phyloP scores from a whole-genome alignment of 2,113 vertebrate species.

The Malurus cyaneus region DNA sequence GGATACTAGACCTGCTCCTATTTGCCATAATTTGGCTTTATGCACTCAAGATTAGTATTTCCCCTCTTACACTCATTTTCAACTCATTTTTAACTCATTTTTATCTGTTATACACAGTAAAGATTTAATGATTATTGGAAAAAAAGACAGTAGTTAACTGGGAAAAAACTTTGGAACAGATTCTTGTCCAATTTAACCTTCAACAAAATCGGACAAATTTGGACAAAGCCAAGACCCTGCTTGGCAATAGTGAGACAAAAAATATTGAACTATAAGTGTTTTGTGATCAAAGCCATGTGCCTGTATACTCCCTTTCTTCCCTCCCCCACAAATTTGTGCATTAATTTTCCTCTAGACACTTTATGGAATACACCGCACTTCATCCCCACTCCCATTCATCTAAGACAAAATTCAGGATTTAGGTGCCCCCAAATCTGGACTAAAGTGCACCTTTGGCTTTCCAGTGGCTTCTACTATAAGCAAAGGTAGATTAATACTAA shows the following conservation, averaged over 20 bases:
- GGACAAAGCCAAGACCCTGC: neutral
- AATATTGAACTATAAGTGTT: neutral
- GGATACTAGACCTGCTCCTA: neutral
- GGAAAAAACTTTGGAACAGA: neutral
- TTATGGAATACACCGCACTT: neutral
- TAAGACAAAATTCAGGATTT: neutral
- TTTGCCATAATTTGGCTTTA: neutral
- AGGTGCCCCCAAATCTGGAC: neutral
- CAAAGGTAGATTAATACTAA: neutral
- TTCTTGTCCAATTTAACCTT: neutral
- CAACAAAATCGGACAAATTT: neutral
- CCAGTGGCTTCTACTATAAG: neutral
- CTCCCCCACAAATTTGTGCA: neutral
- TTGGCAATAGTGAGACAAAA: neutral
- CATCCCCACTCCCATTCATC: neutral
- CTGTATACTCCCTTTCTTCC: neutral
- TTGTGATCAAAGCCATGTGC: neutral
- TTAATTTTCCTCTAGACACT: neutral
- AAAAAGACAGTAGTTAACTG: neutral
- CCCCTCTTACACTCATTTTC: neutral
- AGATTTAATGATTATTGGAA: neutral
- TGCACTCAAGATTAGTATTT: neutral
- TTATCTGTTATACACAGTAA: neutral
- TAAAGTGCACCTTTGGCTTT: neutral
- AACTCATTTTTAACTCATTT: neutral